phyloP scores from a whole-genome alignment of 2,888 invertebrate genomes.

The Cephus nigrinus region DNA sequence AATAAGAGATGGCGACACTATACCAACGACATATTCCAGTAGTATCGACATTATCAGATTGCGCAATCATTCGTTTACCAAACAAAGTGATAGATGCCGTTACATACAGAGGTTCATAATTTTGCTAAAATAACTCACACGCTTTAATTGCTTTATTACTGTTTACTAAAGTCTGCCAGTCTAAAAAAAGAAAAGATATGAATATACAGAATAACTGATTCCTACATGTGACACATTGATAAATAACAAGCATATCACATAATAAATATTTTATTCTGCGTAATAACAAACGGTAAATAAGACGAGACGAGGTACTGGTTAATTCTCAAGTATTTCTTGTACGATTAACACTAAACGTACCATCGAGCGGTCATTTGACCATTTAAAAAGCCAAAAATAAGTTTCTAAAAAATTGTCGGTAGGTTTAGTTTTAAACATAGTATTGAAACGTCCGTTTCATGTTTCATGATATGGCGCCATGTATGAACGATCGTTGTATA shows the following conservation, averaged over 20 bases:
- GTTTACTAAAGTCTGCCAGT: neutral
- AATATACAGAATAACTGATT: neutral
- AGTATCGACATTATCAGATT: neutral
- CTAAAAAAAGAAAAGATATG: neutral
- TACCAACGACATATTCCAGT: neutral
- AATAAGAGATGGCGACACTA: neutral
- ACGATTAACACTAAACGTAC: neutral
- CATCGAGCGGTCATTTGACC: too few species aligned
- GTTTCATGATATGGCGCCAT: neutral
- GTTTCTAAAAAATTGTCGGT: too few species aligned
- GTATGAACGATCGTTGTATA: neutral
- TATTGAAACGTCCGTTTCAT: neutral
- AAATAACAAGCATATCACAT: neutral
- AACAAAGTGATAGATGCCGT: neutral
- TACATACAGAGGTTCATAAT: neutral
- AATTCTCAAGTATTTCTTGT: neutral
- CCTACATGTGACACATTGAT: neutral
- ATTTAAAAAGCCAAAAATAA: too few species aligned
- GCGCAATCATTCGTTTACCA: neutral
- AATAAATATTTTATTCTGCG: neutral
- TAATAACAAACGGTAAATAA: neutral
- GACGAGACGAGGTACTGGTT: neutral
- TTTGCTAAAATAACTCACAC: neutral
- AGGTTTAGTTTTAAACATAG: neutral
- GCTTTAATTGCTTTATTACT: neutral